These are phyloP conservation scores for Arizona elegans DNA, from an alignment of 2,113 vertebrate genomes.

Conservation along the genomic window DNA sequence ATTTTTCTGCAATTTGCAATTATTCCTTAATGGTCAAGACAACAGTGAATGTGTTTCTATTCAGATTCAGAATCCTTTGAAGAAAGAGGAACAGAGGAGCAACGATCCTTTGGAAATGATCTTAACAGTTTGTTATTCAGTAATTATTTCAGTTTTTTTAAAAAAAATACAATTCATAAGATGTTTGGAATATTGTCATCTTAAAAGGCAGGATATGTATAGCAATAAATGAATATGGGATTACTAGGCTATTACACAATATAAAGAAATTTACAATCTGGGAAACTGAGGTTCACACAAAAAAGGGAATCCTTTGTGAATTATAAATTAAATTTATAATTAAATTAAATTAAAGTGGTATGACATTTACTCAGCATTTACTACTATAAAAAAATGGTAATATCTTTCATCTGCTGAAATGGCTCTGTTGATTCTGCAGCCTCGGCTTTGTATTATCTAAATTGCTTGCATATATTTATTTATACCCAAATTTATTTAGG, in stretches of 20 bases:
- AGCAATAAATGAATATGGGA: not conserved
- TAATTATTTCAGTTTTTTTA: not conserved
- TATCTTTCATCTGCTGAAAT: not conserved
- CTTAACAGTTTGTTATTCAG: not conserved
- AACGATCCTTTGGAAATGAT: not conserved
- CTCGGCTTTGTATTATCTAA: not conserved
- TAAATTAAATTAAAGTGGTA: not conserved
- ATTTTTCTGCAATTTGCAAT: not conserved
- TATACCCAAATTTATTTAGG: not conserved
- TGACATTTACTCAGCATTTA: not conserved
- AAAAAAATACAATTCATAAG: not conserved
- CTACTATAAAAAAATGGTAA: not conserved
- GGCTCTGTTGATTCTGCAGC: not conserved
- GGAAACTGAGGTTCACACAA: not conserved
- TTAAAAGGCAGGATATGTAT: not conserved
- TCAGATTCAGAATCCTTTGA: not conserved
- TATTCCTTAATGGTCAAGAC: not conserved
- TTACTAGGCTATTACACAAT: not conserved
- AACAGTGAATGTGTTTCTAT: not conserved
- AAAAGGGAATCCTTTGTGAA: not conserved
- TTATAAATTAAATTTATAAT: not conserved
- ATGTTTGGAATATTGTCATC: not conserved
- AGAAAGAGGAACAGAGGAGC: not conserved
- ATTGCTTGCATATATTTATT: not conserved
- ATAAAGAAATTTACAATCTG: not conserved